A percentile compares a stretch with the other conserved stretches of the same genome.
These are phyloP conservation scores for Pseudorasbora parva DNA, from an alignment of 2,113 vertebrate genomes.

Conservation along the genomic window DNA sequence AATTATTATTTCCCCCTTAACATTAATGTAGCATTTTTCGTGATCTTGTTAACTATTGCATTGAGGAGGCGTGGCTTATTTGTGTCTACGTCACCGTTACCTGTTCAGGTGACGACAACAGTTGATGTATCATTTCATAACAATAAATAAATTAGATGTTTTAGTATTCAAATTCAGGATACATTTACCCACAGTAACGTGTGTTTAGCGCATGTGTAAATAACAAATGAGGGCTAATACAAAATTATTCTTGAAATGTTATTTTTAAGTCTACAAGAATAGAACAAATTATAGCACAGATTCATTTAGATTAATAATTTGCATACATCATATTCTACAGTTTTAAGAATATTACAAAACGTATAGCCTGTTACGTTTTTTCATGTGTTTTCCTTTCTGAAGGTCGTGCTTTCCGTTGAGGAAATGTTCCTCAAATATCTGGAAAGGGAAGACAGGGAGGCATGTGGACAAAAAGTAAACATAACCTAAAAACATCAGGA, in stretches of 20 bases:
- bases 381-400: slow-evolving; percentile 17
- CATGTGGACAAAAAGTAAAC: slow-evolving; percentile 22
- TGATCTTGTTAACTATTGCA: slow-evolving; percentile 23
- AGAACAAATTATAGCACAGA: too few species aligned
- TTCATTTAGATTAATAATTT: too few species aligned
- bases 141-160: background rate
- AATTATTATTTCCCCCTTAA: background rate
- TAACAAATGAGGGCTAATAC: background rate
- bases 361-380: background rate
- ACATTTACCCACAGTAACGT: too few species aligned
- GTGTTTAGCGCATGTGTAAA: background rate
- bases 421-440: slow-evolving; percentile 26
- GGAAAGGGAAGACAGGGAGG: slow-evolving; percentile 22
- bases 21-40: background rate
- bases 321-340: background rate
- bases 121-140: background rate
- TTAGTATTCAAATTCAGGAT: too few species aligned
- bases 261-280: too few species aligned
- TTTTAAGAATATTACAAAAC: background rate
- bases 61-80: slow-evolving; percentile 56
- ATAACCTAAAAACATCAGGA: background rate
- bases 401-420: slow-evolving; percentile 38
- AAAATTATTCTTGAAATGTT: too few species aligned
- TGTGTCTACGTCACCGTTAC: slow-evolving; percentile 67
- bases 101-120: slow-evolving; percentile 63